Evolutionary conservation across 2,797 vertebrate genomes (phyloP).

Genomic region (Cercopithecus diana): DNA sequence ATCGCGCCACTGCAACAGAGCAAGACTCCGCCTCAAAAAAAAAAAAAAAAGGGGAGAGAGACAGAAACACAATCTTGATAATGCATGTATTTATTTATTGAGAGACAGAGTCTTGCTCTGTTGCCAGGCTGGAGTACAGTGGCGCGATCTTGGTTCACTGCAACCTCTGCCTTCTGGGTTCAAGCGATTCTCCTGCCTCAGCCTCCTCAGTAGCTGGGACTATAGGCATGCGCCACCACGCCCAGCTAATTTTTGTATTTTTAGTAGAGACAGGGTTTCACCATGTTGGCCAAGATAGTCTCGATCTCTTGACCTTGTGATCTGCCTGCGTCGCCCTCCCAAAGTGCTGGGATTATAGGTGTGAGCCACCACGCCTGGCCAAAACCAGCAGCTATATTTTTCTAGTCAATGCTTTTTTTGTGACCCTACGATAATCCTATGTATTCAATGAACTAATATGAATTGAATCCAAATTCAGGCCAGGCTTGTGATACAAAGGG

Average conservation of each 20-base stretch:
- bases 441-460: neutral
- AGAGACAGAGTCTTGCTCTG: neutral
- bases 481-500: neutral
- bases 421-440: neutral
- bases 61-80: no score
- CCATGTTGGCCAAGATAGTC: neutral
- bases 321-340: neutral
- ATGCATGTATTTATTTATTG: no score
- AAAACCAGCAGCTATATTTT: neutral
- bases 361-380: neutral
- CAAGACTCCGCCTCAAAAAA: no score
- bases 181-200: neutral
- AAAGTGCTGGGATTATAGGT: neutral
- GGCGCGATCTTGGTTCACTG: neutral
- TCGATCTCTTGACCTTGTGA: neutral
- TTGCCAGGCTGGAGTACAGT: neutral
- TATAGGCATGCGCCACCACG: accelerated
- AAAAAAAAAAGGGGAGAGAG: no score
- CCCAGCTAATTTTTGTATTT: neutral
- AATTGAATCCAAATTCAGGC: neutral
- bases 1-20: no score
- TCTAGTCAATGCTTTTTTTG: neutral
- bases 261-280: neutral
- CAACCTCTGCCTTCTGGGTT: neutral
- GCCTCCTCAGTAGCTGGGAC: neutral